Percentiles rank a stretch among this genome's conserved stretches.
Conservation (phyloP, 2,888 invertebrate genomes). For the Lithophane socia region DNA sequence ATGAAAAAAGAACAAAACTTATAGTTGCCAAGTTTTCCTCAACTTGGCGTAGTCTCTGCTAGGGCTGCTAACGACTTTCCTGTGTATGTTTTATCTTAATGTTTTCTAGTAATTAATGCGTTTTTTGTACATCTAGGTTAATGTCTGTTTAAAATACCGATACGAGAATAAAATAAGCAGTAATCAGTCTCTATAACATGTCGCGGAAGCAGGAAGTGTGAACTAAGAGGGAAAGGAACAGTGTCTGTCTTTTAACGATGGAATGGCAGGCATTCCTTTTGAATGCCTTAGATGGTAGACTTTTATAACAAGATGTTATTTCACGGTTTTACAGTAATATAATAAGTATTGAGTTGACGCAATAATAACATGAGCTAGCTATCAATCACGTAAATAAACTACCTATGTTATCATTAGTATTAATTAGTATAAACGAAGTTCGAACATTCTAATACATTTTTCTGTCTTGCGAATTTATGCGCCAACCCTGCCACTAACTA, state of each 20-base stretch:
- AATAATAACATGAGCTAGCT: neutral
- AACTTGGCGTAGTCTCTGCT: conserved; percentile 74
- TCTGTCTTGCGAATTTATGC: neutral
- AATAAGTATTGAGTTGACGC: neutral
- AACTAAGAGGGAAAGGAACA: conserved; percentile 24
- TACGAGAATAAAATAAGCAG: neutral
- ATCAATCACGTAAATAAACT: neutral
- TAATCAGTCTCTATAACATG: neutral
- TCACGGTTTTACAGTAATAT: neutral
- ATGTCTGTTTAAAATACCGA: conserved; percentile 19
- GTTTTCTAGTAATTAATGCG: conserved; percentile 68
- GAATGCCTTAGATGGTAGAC: conserved; percentile 6
- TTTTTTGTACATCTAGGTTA: conserved; percentile 49
- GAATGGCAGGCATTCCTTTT: neutral
- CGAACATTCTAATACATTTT: neutral
- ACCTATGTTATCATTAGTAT: neutral
- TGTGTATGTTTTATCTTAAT: conserved; percentile 73
- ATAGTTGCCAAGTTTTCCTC: conserved; percentile 88
- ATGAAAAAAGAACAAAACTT: conserved; percentile 86
- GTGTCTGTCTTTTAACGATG: conserved; percentile 23
- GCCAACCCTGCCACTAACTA: conserved; percentile 30
- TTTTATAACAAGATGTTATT: conserved; percentile 3
- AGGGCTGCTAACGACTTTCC: conserved; percentile 75
- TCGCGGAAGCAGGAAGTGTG: conserved; percentile 23
- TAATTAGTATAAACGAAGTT: neutral